Evolutionary conservation across 2,113 vertebrate species (phyloP).

Genomic region (Pelobates fuscus): DNA sequence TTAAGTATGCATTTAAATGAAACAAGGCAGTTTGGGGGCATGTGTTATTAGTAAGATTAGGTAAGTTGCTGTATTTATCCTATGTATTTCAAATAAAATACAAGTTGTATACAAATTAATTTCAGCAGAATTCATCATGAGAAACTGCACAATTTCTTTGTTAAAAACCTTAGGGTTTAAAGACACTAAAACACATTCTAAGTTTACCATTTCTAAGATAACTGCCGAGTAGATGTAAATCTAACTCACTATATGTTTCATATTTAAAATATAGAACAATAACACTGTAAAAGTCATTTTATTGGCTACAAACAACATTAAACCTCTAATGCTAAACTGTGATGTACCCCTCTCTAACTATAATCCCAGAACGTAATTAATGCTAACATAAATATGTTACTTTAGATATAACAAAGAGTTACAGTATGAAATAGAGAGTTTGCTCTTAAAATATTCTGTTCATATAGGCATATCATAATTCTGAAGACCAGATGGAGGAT

Average conservation of each 20-base stretch:
- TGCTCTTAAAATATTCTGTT: not conserved
- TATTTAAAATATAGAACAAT: not conserved
- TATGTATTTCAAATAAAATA: too few relatives aligned
- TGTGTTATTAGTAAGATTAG: too few relatives aligned
- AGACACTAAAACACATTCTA: not conserved
- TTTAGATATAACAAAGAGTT: not conserved
- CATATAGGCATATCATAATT: not conserved
- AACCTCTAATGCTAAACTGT: not conserved
- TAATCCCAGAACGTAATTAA: not conserved
- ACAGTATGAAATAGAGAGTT: not conserved
- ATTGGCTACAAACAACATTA: not conserved
- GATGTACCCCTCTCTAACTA: not conserved
- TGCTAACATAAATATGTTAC: not conserved
- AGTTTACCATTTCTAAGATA: not conserved
- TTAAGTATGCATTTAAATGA: too few relatives aligned
- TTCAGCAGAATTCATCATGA: not conserved
- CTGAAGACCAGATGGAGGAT: constrained; percentile 10
- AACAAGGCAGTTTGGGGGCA: too few relatives aligned
- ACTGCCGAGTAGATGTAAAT: too few relatives aligned
- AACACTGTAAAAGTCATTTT: not conserved
- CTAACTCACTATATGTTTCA: not conserved
- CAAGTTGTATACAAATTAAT: too few relatives aligned
- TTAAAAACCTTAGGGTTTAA: not conserved
- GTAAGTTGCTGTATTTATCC: too few relatives aligned
- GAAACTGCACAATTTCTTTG: not conserved